Base-by-base conservation (phyloP, 2,113 vertebrate genomes). In the Caranx ignobilis region DNA sequence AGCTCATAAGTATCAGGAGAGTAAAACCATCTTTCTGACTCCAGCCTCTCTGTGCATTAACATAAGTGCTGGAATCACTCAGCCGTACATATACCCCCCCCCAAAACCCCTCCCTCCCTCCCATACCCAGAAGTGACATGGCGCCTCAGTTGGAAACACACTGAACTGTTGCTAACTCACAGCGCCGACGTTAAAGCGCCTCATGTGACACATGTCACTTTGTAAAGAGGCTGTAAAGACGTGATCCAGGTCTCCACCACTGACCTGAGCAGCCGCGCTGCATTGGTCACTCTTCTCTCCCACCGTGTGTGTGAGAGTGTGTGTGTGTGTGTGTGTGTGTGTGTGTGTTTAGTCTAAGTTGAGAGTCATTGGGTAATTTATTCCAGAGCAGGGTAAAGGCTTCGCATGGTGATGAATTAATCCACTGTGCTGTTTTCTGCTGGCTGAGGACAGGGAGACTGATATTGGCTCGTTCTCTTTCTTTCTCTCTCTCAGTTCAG, bases 331-430 rank as follows among this genome's bases (percentile, higher is more conserved):
- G 71, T 61, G 75, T 39, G 68, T 76, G 71, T 79, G 72, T 87
- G 85, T 84, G 80, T 89, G 85, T 89, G 81, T 90, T 84, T 88
- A 85, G 83, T 93, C 85, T 92, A 91, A 89, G 67, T 91, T 91
- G 82, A 91, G 87, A 89, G 85, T 86, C 90, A 89, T 83, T 91
- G 84, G 91, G 79, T 92, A 91, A 94, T 94, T 93, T 92, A 94
- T 94, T 94, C 92, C 89, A 90, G 88, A 86, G 89, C 86, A 94
- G 82, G 89, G 86, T 86, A 89, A 88, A 91, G 84, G 81, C 91
- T 91, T 90, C 70, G 77, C 75, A 74, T 85, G 77, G 87, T 89
- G 91, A 92, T 93, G 92, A 94, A 93, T 93, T 91, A 93, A 92
- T 94, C 90, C 88, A 93, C 93, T 94, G 93, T 93, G 86, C 82